Evolutionary conservation across 2,888 invertebrate genomes (phyloP), one percentile per base, ranked within the genome.

Genomic region (Limnephilus lunatus): DNA sequence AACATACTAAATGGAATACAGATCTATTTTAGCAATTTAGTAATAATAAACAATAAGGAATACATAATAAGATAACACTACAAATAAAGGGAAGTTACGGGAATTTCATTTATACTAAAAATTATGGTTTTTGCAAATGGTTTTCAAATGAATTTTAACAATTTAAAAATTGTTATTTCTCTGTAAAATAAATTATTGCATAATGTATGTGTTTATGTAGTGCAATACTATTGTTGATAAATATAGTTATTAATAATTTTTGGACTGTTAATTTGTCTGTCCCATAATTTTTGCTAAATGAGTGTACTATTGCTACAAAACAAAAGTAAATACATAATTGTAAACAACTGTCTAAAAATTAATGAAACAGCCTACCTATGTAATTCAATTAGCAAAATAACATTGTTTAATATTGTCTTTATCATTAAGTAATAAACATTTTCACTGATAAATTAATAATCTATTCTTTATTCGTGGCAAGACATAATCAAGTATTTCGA

Each of bases 1-100:
- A 89, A 85, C 81, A 91, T 39, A 85, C 31, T 81, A 87, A 15
- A 81, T 87, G 80, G 31, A n/a, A 88, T 88, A 85, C 48, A 91
- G 83, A 85, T 83, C 83, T 83, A 35, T 35, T 83, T 35, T 83
- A 83, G 25, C 19, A 68, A 25, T 83, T 35, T 31, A 83, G 83
- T 25, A 32, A 31, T 83, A 83, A 83, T 83, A 83, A 5, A 82
- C 82, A 68, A 68, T 68, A 68, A 68, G 2, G 68, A n/a, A 68
- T 68, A 68, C 7, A n/a, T 9, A 68, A 68, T 68, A 68, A 25
- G 25, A 68, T 68, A 68, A 25, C 25, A 68, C n/a, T 68, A 68
- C 9, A 68, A 4, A 19, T 68, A n/a, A 19, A 7, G 68, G 25
- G 68, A 68, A n/a, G 9, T 68, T 25, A 68, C 11, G 9, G 68